Conservation (phyloP, 2,888 invertebrate genomes). For the Lathronympha strigana region DNA sequence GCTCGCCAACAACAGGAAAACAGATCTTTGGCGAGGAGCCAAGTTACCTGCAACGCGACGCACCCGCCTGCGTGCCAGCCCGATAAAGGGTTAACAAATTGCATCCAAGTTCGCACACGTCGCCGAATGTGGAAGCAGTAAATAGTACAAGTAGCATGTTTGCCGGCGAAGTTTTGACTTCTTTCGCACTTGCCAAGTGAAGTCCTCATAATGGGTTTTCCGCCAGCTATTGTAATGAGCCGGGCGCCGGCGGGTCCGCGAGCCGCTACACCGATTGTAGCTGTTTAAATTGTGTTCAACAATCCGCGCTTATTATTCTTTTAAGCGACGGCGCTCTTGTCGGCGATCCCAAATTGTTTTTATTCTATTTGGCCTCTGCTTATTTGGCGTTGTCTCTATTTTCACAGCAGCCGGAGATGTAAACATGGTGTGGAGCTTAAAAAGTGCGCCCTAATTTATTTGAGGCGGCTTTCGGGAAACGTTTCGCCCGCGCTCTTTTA, state of each 20-base stretch:
- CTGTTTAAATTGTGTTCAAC: conserved; percentile 76
- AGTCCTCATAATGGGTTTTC: conserved; percentile 72
- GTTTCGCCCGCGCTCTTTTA: conserved; percentile 71
- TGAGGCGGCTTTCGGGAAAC: conserved; percentile 69
- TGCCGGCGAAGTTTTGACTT: conserved; percentile 77
- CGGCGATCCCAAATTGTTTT: conserved; percentile 62
- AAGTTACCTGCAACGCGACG: conserved; percentile 72
- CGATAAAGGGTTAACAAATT: conserved; percentile 81
- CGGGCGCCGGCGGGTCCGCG: conserved; percentile 46
- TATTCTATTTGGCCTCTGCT: conserved; percentile 60
- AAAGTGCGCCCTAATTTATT: conserved; percentile 75
- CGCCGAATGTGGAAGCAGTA: conserved; percentile 75
- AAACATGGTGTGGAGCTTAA: conserved; percentile 66
- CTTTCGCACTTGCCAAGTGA: conserved; percentile 74
- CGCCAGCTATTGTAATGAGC: conserved; percentile 61
- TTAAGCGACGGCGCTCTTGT: conserved; percentile 49
- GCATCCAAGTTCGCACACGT: conserved; percentile 76
- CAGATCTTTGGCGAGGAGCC: conserved; percentile 80
- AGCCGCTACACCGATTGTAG: conserved; percentile 67
- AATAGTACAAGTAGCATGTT: conserved; percentile 78
- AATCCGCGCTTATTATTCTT: conserved; percentile 73
- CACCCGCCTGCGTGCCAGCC: conserved; percentile 50
- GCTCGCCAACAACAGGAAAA: conserved; percentile 81
- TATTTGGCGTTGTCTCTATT: conserved; percentile 66
- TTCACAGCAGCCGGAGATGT: conserved; percentile 63